Base-by-base conservation (phyloP, 2,797 vertebrate genomes). In the Synaphobranchus kaupii region DNA sequence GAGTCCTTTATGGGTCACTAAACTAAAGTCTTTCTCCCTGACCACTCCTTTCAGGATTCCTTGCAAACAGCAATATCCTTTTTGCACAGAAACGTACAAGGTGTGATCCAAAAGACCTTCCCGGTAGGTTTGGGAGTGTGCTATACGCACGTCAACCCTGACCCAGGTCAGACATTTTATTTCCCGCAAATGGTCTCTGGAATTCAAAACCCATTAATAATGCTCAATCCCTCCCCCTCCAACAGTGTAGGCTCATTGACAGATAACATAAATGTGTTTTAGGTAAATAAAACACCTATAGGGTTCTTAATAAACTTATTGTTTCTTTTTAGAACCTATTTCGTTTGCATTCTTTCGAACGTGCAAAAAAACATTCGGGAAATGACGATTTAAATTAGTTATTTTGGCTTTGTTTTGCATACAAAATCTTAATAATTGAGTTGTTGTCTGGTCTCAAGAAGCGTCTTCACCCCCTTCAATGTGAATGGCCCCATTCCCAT, bases 11-110 rank as follows among this genome's bases (percentile, higher is more conserved):
- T 1, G 44, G n/a, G 81, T 28, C 81, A 54, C 5, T 17, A 83
- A 28, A 31, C 50, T 25, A 8, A 68, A 60, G 20, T 34, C 86
- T 34, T 28, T 68, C 66, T 47, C 15, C 25, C 47, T 84, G 15
- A 28, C 58, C 54, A 44, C 48, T 50, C 47, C 81, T 87, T 73
- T n/a, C 39, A 54, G 66, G 81, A 83, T 56, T 47, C 71, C 60
- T 48, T 31, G 12, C 66, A 47, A 76, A 84, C 50, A 44, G 47
- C 60, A 47, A 76, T 66, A 84, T 1, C 31, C 66, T 87, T 73
- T 84, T 60, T 52, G 39, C 52, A 12, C 82, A 50, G 39, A 25
- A 66, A 58, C 82, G 47, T 50, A 56, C 58, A 15, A 47, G 86
- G 66, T 54, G 50, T 34, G 28, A 47, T 39, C 34, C 86, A 83